These are phyloP conservation scores for Penaeus chinensis DNA, from an alignment of 1,140 invertebrate genomes.

Conservation along the genomic window DNA sequence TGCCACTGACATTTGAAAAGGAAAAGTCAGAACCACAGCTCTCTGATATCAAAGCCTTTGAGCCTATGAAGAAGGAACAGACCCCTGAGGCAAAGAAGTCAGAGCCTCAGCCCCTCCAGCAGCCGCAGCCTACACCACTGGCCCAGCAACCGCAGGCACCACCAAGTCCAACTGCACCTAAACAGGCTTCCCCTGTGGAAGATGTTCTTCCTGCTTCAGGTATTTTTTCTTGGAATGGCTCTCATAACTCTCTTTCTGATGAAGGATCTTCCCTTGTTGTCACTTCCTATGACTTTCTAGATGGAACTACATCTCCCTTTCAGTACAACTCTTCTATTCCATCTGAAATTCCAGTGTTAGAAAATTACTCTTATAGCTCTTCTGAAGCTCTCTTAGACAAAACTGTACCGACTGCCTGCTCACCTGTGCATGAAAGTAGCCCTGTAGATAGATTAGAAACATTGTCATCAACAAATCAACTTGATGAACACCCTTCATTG, in stretches of 20 bases:
- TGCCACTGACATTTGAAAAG: constrained; percentile 10
- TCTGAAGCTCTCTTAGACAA: constrained; percentile 1
- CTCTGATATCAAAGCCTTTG: constrained; percentile 9
- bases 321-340: constrained; percentile 22
- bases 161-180: constrained; percentile 47
- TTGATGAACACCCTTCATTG: too few species aligned
- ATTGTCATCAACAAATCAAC: too few species aligned
- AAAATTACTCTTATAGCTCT: constrained; percentile 20
- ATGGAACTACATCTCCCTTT: constrained; percentile 8
- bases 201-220: constrained; percentile 49
- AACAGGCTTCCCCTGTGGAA: constrained; percentile 49
- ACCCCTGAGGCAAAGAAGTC: constrained; percentile 36
- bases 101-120: constrained; percentile 23
- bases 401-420: neutral
- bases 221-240: constrained; percentile 48
- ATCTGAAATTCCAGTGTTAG: constrained; percentile 1
- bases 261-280: constrained; percentile 29
- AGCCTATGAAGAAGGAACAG: constrained; percentile 8
- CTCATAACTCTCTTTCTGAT: constrained; percentile 48
- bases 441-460: neutral
- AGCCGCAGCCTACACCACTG: constrained; percentile 21
- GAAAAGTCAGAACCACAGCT: constrained; percentile 24
- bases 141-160: constrained; percentile 35
- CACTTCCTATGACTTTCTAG: constrained; percentile 35
- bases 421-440: constrained; percentile 38